A percentile compares a stretch with the other conserved stretches of the same genome.
These are phyloP conservation scores for Sinotaia quadrata DNA, from an alignment of 2,888 invertebrate genomes.

Conservation along the genomic window DNA sequence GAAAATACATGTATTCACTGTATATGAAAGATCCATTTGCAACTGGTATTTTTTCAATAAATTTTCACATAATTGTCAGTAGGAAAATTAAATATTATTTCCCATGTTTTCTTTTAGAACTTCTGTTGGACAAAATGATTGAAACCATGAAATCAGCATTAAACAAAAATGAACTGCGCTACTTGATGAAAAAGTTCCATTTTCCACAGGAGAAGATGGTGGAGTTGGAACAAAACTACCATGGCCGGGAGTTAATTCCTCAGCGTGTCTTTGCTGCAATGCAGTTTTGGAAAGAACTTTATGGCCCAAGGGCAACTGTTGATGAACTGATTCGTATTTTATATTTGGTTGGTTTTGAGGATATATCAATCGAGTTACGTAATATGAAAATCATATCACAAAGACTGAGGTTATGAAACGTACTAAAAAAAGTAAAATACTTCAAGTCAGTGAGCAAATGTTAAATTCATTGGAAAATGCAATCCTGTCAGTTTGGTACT, in stretches of 20 bases:
- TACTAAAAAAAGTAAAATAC: too few species aligned
- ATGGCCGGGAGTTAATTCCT: slow-evolving; percentile 63
- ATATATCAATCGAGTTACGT: slow-evolving; percentile 49
- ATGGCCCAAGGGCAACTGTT: slow-evolving; percentile 57
- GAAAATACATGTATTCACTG: too few species aligned
- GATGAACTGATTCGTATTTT: slow-evolving; percentile 66
- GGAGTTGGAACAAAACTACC: slow-evolving; percentile 64
- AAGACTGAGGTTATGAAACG: slow-evolving; percentile 50
- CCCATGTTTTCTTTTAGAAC: slow-evolving; percentile 48
- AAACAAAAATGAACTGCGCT: slow-evolving; percentile 65
- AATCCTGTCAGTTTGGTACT: too few species aligned
- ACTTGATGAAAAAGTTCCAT: slow-evolving; percentile 65
- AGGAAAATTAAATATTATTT: background rate
- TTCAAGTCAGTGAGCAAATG: too few species aligned
- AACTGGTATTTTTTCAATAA: background rate
- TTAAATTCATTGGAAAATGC: too few species aligned
- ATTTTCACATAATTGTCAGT: background rate
- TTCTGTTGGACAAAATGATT: slow-evolving; percentile 62
- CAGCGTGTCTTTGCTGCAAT: slow-evolving; percentile 59
- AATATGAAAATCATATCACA: slow-evolving; percentile 63
- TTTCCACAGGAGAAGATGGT: slow-evolving; percentile 62
- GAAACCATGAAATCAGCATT: slow-evolving; percentile 56
- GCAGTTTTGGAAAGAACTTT: slow-evolving; percentile 60
- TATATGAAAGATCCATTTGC: too few species aligned
- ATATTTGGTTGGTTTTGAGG: slow-evolving; percentile 64